Evolutionary conservation across 1,140 invertebrate species (phyloP).

Genomic region (Archivesica marissinica): DNA sequence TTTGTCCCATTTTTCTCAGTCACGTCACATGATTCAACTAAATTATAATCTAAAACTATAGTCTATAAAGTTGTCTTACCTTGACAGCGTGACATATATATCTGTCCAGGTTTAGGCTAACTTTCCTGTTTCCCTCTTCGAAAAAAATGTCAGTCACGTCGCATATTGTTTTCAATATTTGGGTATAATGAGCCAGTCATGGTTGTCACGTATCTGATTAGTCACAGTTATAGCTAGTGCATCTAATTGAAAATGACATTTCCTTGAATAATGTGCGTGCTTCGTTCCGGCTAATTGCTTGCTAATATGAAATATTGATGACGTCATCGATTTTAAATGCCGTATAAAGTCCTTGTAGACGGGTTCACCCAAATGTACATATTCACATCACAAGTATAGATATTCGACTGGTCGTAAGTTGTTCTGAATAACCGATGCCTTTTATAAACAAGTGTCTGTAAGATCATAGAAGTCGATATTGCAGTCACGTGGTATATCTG

Average conservation of each 20-base stretch:
- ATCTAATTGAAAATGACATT: neutral
- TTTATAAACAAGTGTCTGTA: constrained; percentile 9
- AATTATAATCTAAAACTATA: no score
- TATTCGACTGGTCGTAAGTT: neutral
- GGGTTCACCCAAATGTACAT: neutral
- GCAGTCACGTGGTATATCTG: neutral
- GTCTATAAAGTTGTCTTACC: no score
- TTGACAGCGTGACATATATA: no score
- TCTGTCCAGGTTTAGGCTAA: no score
- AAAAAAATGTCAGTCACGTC: no score
- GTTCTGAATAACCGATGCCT: neutral
- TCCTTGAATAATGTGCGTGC: neutral
- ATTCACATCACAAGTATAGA: neutral
- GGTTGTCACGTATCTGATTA: no score
- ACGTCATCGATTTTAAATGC: constrained; percentile 14
- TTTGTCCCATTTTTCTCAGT: no score
- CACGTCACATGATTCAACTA: no score
- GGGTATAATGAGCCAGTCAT: no score
- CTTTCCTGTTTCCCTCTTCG: no score
- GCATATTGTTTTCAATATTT: no score
- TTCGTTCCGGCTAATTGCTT: constrained; percentile 13
- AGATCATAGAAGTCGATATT: neutral
- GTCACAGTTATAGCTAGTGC: no score
- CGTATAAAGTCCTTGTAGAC: neutral
- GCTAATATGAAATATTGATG: neutral